These are phyloP conservation scores for Catalaphyllia jardinei DNA, from an alignment of 64 coral and sea anemone species.

Conservation along the genomic window DNA sequence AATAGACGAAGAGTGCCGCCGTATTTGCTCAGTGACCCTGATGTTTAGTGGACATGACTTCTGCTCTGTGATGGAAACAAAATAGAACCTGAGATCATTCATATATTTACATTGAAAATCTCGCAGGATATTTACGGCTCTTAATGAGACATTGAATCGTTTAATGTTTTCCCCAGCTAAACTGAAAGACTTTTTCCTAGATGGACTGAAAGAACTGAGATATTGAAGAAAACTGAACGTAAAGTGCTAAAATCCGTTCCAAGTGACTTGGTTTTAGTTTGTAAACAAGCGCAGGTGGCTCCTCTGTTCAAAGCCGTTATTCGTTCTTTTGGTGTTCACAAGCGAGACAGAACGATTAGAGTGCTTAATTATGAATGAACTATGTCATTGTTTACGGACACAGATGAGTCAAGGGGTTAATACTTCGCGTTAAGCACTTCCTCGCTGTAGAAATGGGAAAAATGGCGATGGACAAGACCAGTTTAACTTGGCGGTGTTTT, in stretches of 20 bases:
- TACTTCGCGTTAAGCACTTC: constrained; percentile 20
- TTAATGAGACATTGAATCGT: background rate
- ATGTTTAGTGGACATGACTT: background rate
- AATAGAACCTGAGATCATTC: background rate
- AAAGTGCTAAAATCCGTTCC: background rate
- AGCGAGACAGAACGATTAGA: constrained; percentile 31
- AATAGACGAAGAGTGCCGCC: constrained; percentile 9
- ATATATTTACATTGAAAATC: background rate
- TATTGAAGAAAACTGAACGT: background rate
- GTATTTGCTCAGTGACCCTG: background rate
- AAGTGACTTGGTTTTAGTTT: background rate
- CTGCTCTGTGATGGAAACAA: background rate
- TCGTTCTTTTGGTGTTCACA: background rate
- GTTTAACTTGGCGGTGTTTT: constrained; percentile 6
- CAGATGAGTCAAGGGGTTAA: constrained; percentile 27
- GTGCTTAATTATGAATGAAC: constrained; percentile 35
- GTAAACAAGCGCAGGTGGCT: constrained; percentile 13
- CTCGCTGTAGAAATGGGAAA: constrained; percentile 9
- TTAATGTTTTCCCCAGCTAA: background rate
- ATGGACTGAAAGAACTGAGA: background rate
- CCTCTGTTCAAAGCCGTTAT: background rate
- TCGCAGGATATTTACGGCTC: background rate
- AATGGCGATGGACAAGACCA: background rate
- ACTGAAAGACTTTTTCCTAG: background rate
- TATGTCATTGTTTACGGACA: constrained; percentile 43